Evolutionary conservation across 2,113 vertebrate genomes (phyloP).

Genomic region (Spilogale gracilis): DNA sequence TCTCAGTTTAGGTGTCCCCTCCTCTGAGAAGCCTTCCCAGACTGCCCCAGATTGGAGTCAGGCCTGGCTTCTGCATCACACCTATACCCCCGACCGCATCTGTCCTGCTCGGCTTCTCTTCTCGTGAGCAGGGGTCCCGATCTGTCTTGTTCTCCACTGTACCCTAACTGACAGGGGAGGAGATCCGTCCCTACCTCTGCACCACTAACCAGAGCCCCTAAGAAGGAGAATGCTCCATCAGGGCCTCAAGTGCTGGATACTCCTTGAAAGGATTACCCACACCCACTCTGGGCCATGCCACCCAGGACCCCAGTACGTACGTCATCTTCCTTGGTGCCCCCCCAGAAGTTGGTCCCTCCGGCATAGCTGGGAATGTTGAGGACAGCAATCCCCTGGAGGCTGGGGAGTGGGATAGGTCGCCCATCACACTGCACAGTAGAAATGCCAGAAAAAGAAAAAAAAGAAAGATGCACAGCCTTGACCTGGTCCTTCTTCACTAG

Average conservation of each 20-base stretch:
- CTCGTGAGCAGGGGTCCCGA: accelerated
- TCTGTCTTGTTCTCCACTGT: not conserved
- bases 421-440: slow-evolving; percentile 91
- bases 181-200: accelerated
- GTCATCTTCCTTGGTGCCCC: slow-evolving; percentile 97
- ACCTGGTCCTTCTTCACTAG: accelerated
- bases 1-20: not conserved
- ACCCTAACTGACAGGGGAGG: accelerated
- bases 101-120: not conserved
- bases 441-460: not conserved
- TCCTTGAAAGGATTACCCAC: not conserved
- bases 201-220: not conserved
- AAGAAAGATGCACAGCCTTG: not conserved
- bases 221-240: not conserved
- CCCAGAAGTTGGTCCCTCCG: slow-evolving; percentile 98
- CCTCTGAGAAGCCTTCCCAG: not conserved
- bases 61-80: not conserved
- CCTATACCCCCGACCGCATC: not conserved
- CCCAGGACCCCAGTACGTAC: slow-evolving; percentile 86
- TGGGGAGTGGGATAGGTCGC: slow-evolving; percentile 94
- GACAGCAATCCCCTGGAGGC: slow-evolving; percentile 96
- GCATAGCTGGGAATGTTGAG: slow-evolving; percentile 97
- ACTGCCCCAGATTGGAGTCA: not conserved
- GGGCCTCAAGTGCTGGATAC: not conserved
- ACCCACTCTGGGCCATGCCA: not conserved